Conservation (phyloP, 2,888 invertebrate genomes). For the Mythimna pallens region DNA sequence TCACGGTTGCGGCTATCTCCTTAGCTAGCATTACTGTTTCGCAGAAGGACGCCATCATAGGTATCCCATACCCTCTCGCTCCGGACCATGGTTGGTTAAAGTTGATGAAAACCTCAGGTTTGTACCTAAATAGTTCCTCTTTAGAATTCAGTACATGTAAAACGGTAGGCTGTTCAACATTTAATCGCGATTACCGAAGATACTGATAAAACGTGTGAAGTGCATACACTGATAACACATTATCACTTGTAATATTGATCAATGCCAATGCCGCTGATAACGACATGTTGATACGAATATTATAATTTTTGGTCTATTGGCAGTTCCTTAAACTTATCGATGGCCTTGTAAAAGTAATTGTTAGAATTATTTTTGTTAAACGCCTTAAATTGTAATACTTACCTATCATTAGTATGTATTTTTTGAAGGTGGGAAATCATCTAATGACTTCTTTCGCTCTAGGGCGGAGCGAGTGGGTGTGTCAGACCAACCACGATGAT, state of each 20-base stretch:
- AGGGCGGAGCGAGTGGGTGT: no score
- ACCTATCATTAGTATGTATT: background rate
- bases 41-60: no score
- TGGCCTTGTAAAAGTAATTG: constrained; percentile 14
- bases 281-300: constrained; percentile 22
- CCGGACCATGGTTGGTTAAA: no score
- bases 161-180: background rate
- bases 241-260: constrained; percentile 40
- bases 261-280: constrained; percentile 53
- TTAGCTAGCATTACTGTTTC: no score
- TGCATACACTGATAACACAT: constrained; percentile 33
- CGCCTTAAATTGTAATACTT: background rate
- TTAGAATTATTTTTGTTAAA: background rate
- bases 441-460: no score
- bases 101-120: no score
- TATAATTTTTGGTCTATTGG: constrained; percentile 8
- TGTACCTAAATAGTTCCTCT: no score
- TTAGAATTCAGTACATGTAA: background rate
- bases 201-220: constrained; percentile 27
- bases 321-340: background rate
- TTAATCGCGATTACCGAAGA: constrained; percentile 35
- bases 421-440: no score
- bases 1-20: no score
- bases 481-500: no score
- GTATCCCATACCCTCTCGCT: no score